Evolutionary conservation across 2,113 vertebrate species (phyloP).

Genomic region (Cynopterus brachyotis): DNA sequence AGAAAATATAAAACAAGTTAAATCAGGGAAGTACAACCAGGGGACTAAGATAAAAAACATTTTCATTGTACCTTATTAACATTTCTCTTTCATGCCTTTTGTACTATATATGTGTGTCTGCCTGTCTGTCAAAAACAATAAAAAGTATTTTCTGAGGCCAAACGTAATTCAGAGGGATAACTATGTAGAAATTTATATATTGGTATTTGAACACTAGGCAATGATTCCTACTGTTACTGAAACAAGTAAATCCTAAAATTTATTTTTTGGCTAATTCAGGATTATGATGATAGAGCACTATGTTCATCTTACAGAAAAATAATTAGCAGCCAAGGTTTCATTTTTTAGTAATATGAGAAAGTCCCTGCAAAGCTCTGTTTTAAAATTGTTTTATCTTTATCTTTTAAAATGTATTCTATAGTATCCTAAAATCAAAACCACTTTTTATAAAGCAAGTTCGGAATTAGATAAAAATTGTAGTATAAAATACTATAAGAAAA

Average conservation of each 20-base stretch:
- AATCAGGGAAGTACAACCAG: not conserved
- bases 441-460: not conserved
- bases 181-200: not conserved
- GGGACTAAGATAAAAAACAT: not conserved
- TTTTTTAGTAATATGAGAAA: not conserved
- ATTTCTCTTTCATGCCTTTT: not conserved
- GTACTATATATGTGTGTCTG: not conserved
- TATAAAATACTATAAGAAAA: not conserved
- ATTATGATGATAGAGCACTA: not conserved
- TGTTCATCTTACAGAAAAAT: not conserved
- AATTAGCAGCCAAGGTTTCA: not conserved
- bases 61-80: not conserved
- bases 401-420: not conserved
- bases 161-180: not conserved
- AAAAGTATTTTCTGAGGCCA: not conserved
- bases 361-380: not conserved
- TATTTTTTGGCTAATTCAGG: not conserved
- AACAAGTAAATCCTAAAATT: not conserved
- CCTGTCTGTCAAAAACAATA: not conserved
- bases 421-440: not conserved
- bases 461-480: not conserved
- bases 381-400: not conserved
- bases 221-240: not conserved
- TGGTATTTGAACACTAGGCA: not conserved
- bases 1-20: not conserved